A percentile compares a stretch with the other conserved stretches of the same genome.
These are phyloP conservation scores for Eriocheir sinensis DNA, from an alignment of 1,140 invertebrate species.

Conservation along the genomic window DNA sequence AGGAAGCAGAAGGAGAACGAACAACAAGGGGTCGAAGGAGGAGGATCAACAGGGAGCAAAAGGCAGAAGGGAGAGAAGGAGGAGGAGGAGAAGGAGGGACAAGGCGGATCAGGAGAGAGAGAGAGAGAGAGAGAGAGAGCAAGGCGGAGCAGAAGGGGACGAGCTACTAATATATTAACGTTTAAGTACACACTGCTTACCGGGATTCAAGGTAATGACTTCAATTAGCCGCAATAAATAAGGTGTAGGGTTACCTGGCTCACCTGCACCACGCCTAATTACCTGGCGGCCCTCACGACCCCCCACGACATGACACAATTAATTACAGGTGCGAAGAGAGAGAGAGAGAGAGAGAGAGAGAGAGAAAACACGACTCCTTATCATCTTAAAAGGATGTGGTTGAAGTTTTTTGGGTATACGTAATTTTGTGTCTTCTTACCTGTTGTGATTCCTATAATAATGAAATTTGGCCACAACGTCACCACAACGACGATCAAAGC, in stretches of 20 bases:
- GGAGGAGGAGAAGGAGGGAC: no score
- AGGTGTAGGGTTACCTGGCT: not conserved
- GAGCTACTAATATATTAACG: not conserved
- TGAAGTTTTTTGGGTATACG: no score
- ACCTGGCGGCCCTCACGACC: not conserved
- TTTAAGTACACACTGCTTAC: not conserved
- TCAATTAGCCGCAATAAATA: not conserved
- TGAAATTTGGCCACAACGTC: no score
- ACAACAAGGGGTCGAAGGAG: no score
- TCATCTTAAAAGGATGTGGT: no score
- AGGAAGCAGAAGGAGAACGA: not conserved
- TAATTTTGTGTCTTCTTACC: no score
- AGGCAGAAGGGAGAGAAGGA: no score
- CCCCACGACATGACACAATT: not conserved
- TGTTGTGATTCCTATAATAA: no score
- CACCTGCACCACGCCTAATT: not conserved
- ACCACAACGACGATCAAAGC: no score
- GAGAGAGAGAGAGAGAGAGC: slow-evolving; percentile 42
- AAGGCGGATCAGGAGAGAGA: slow-evolving; percentile 34
- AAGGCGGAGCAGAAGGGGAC: not conserved
- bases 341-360: not conserved
- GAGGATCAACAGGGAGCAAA: slow-evolving; percentile 21
- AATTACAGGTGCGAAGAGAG: not conserved
- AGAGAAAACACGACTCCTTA: no score
- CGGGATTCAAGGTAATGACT: not conserved